Conservation (phyloP, 2,113 vertebrate genomes). For the Chitala chitala region DNA sequence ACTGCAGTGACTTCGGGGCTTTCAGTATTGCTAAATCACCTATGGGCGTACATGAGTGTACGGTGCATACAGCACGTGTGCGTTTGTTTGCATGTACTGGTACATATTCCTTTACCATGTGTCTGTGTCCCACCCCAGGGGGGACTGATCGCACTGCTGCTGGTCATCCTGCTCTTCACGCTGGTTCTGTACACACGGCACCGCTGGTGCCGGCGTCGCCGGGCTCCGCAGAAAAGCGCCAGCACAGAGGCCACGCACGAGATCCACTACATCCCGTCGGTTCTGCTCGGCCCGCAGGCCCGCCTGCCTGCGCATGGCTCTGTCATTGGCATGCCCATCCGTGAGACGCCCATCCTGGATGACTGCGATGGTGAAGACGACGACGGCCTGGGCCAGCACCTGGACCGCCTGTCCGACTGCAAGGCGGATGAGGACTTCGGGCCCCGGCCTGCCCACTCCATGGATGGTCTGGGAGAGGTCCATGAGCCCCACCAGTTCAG, state of each 20-base stretch:
- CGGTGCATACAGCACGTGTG: too few species aligned
- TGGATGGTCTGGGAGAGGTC: slow-evolving; percentile 69
- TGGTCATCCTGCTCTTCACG: slow-evolving; percentile 88
- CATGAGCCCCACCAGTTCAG: slow-evolving; percentile 73
- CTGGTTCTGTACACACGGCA: slow-evolving; percentile 88
- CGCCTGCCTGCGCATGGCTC: slow-evolving; percentile 82
- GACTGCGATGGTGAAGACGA: slow-evolving; percentile 90
- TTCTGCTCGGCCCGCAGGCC: slow-evolving; percentile 84
- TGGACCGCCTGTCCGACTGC: slow-evolving; percentile 60
- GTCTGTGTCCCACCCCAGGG: slow-evolving; percentile 62
- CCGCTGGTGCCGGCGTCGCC: slow-evolving; percentile 86
- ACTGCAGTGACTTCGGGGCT: too few species aligned
- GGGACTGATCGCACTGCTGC: slow-evolving; percentile 85
- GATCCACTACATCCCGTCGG: slow-evolving; percentile 97
- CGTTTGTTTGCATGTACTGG: too few species aligned
- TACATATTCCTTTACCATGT: background rate
- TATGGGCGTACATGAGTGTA: background rate
- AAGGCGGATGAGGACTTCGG: slow-evolving; percentile 67
- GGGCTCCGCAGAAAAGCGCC: slow-evolving; percentile 90
- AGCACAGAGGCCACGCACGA: slow-evolving; percentile 96
- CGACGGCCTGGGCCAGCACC: slow-evolving; percentile 65
- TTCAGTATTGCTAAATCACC: background rate
- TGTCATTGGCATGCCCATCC: slow-evolving; percentile 89
- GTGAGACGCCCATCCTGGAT: slow-evolving; percentile 92
- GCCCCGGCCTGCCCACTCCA: slow-evolving; percentile 58